A percentile compares a stretch with the other conserved stretches of the same genome.
Conservation (phyloP, 2,113 vertebrate species). For the Scopus umbretta region DNA sequence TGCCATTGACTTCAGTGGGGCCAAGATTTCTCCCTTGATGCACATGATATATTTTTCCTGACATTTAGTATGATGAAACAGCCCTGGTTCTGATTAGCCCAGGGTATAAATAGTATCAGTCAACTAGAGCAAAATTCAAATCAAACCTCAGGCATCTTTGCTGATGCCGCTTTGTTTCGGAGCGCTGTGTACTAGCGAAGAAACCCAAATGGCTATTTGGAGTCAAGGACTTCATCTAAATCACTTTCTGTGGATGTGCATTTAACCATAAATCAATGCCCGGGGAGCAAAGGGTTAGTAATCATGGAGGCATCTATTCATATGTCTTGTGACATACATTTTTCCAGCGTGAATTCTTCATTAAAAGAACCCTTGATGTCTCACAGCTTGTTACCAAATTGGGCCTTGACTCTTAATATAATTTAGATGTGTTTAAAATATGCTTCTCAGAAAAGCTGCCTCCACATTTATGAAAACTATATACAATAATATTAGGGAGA, state of each 20-base stretch:
- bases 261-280: background rate
- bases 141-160: slow-evolving; percentile 62
- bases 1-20: slow-evolving; percentile 53
- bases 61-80: slow-evolving; percentile 65
- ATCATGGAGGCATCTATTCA: slow-evolving; percentile 19
- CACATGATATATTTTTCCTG: slow-evolving; percentile 66
- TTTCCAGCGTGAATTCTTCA: slow-evolving; percentile 53
- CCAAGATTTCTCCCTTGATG: slow-evolving; percentile 66
- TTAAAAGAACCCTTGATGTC: slow-evolving; percentile 57
- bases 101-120: slow-evolving; percentile 65
- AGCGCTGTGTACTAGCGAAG: background rate
- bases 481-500: slow-evolving; percentile 19
- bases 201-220: background rate
- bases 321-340: slow-evolving; percentile 44
- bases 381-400: slow-evolving; percentile 64
- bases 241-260: background rate
- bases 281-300: slow-evolving; percentile 2
- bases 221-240: background rate
- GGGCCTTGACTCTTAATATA: slow-evolving; percentile 44
- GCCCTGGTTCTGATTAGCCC: slow-evolving; percentile 62
- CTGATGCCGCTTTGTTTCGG: slow-evolving; percentile 32
- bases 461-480: slow-evolving; percentile 21
- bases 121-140: slow-evolving; percentile 57
- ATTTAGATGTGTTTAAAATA: slow-evolving; percentile 51
- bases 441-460: background rate